These are phyloP conservation scores for Halictus quadricinctus DNA, from an alignment of 2,888 invertebrate genomes.

Conservation along the genomic window DNA sequence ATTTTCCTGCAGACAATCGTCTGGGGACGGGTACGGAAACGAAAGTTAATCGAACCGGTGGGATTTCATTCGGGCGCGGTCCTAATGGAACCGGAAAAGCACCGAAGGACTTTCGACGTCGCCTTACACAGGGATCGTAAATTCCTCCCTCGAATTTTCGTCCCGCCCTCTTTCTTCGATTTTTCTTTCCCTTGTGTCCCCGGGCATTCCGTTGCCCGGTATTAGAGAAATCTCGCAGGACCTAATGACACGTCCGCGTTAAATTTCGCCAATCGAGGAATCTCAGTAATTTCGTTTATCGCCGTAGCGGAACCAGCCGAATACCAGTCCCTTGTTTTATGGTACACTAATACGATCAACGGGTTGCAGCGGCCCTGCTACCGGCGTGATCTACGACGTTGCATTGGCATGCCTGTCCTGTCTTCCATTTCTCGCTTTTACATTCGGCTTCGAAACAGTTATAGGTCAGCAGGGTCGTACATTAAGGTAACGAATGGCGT, in stretches of 20 bases:
- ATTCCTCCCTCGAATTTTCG: conserved; percentile 51
- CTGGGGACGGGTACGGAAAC: neutral
- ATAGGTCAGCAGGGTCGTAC: conserved; percentile 28
- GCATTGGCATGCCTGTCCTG: conserved; percentile 18
- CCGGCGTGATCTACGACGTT: conserved; percentile 31
- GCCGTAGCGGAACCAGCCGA: conserved; percentile 60
- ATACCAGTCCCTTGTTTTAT: conserved; percentile 62
- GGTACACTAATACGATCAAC: conserved; percentile 25
- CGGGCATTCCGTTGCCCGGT: conserved; percentile 36
- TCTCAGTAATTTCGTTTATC: conserved; percentile 75
- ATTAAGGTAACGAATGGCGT: conserved; percentile 45
- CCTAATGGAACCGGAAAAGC: conserved; percentile 30
- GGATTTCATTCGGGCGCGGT: conserved; percentile 27
- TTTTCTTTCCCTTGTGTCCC: conserved; percentile 7
- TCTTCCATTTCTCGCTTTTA: conserved; percentile 19
- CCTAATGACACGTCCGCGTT: conserved; percentile 52
- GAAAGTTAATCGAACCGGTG: conserved; percentile 31
- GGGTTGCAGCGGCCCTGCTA: conserved; percentile 1
- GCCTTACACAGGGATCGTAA: conserved; percentile 39
- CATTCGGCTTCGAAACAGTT: conserved; percentile 15
- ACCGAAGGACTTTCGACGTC: conserved; percentile 27
- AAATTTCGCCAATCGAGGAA: conserved; percentile 70
- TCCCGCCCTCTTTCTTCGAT: conserved; percentile 11
- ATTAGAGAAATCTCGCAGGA: conserved; percentile 41
- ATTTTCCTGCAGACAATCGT: neutral